phyloP scores from a whole-genome alignment of 2,797 vertebrate genomes.

The Mormyrus hasselquistii region DNA sequence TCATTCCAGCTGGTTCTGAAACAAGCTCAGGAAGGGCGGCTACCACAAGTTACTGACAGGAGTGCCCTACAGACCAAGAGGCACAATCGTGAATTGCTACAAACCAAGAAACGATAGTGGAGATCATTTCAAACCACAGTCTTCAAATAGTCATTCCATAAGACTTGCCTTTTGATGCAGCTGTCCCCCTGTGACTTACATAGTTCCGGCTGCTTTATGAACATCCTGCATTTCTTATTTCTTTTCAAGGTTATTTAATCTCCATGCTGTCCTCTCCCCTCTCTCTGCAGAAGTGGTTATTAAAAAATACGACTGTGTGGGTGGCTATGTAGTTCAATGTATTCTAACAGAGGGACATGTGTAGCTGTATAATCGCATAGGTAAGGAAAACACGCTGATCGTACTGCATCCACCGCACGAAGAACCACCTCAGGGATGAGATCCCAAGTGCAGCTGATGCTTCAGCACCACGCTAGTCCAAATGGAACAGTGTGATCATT shows the following conservation, averaged over 20 bases:
- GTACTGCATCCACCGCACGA: background rate
- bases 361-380: background rate
- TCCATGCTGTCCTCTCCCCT: background rate
- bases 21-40: background rate
- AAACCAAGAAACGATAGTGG: conserved; percentile 9
- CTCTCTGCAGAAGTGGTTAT: background rate
- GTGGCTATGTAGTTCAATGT: background rate
- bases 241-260: conserved; percentile 17
- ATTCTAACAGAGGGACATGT: conserved; percentile 37
- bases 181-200: conserved; percentile 13
- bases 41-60: background rate
- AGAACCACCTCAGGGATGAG: background rate
- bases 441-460: background rate
- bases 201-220: conserved; percentile 19
- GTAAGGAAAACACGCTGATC: background rate
- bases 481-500: background rate
- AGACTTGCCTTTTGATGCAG: conserved; percentile 15
- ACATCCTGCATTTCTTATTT: conserved; percentile 6
- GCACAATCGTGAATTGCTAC: background rate
- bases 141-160: conserved; percentile 23
- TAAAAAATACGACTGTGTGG: background rate
- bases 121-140: conserved; percentile 5
- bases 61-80: conserved; percentile 3
- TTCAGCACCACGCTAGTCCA: background rate
- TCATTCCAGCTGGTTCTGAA: conserved; percentile 6